Evolutionary conservation across 2,888 invertebrate species (phyloP), one percentile per base, ranked within the genome.

Genomic region (Trachelus stipa): DNA sequence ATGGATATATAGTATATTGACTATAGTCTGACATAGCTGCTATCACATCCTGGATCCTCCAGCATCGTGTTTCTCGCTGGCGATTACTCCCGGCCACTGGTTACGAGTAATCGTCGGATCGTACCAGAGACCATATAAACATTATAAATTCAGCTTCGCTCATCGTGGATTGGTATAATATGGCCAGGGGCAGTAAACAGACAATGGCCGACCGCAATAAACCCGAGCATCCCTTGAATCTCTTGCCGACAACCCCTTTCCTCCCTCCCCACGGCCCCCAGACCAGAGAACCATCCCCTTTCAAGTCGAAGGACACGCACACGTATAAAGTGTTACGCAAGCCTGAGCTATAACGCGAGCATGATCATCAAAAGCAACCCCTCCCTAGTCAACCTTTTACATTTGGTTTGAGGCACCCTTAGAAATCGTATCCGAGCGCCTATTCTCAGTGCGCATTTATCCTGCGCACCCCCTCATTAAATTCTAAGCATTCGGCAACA

Each of bases 201-300:
- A 78, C 75, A 78, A 78, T 76, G 73, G 69, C 71, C 75, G 78
- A 78, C 76, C 78, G 78, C 78, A 78, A 78, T 78, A 78, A 78
- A 78, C 75, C 76, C 78, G 12, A 76, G 73, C 68, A 73, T 76
- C 73, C 75, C 40, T 35, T 34, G 75, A 75, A 78, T 73, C 33
- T 30, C n/a, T 71, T 12, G 2, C 31, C 31, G 11, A 71, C 35
- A 11, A 11, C 34, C 34, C 34, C 34, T 11, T 0, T 12, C 3
- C 9, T 30, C 11, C n/a, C 6, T 1, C 15, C 15, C 1, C 40
- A 56, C 31, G 1, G 2, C 4, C 40, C 6, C 15, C 15, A 0
- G 9, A 56, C 40, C 40, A 56, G 23, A 56, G 23, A 56, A 56
- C 6, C 40, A 56, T 2, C 40, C 40, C 40, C 40, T 56, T 23